Percentiles rank a stretch among this genome's conserved stretches.
phyloP scores from a whole-genome alignment of 2,888 invertebrate species.

The Cerceris rybyensis region DNA sequence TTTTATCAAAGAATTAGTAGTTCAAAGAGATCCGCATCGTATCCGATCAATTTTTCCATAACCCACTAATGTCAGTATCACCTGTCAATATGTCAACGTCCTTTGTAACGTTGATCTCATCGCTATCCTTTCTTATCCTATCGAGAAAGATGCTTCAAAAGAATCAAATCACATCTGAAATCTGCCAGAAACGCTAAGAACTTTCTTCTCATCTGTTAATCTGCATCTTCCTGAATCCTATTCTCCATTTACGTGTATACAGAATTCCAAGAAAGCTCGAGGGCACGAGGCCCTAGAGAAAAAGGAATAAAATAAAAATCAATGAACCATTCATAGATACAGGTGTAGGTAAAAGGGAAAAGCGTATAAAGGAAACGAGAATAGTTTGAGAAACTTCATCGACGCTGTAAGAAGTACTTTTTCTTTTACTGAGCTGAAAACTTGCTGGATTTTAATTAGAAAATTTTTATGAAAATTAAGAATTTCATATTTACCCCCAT shows the following conservation, averaged over 20 bases:
- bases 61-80: too few relatives aligned
- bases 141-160: conserved; percentile 12
- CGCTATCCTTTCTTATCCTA: too few relatives aligned
- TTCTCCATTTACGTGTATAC: neutral
- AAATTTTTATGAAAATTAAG: neutral
- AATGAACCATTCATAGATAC: neutral
- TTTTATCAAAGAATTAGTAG: too few relatives aligned
- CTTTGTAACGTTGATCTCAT: conserved; percentile 10
- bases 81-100: too few relatives aligned
- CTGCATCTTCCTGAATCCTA: conserved; percentile 24
- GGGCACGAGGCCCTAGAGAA: neutral
- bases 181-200: conserved; percentile 9
- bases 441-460: neutral
- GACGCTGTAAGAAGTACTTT: neutral
- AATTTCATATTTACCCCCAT: neutral
- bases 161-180: conserved; percentile 43
- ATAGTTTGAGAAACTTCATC: neutral
- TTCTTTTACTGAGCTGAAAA: neutral
- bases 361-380: neutral
- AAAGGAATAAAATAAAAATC: conserved; percentile 15
- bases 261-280: conserved; percentile 5
- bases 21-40: too few relatives aligned
- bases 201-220: conserved; percentile 11
- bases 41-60: too few relatives aligned
- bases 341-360: conserved; percentile 11